Evolutionary conservation across 2,888 invertebrate genomes (phyloP).

Genomic region (Drosophila diplacantha): DNA sequence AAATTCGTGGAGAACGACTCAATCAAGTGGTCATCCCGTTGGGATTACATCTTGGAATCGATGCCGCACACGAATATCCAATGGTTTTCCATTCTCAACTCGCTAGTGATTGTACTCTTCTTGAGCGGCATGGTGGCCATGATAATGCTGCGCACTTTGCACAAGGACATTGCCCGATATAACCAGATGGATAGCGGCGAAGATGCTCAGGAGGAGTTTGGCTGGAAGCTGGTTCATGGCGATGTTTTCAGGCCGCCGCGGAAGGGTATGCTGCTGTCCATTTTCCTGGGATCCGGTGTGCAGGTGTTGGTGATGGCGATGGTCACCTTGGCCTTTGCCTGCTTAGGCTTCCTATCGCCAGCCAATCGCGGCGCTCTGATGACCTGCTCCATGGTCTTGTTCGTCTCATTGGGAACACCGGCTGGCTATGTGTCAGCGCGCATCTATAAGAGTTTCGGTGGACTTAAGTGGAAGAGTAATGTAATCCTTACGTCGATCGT

Average conservation of each 20-base stretch:
- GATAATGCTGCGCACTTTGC: constrained; percentile 97
- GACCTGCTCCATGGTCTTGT: constrained; percentile 98
- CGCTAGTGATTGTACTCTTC: constrained; percentile 96
- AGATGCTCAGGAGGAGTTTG: constrained; percentile 90
- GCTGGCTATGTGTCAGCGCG: constrained; percentile 98
- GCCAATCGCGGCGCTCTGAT: constrained; percentile 98
- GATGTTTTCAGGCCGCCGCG: constrained; percentile 98
- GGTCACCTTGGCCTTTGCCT: constrained; percentile 98
- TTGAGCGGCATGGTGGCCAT: constrained; percentile 99
- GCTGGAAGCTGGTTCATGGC: constrained; percentile 99
- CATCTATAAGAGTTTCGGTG: constrained; percentile 99
- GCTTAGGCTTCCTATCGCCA: constrained; percentile 98
- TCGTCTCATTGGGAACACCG: constrained; percentile 97
- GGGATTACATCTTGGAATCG: constrained; percentile 99
- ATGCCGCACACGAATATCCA: constrained; percentile 99
- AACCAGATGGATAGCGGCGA: constrained; percentile 95
- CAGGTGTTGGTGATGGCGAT: constrained; percentile 97
- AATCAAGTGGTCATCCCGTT: constrained; percentile 98
- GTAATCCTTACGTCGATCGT: constrained; percentile 97
- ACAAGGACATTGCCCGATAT: constrained; percentile 98
- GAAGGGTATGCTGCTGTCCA: constrained; percentile 96
- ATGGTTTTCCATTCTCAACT: constrained; percentile 99
- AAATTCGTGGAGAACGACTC: constrained; percentile 87
- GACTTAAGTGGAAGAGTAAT: constrained; percentile 99
- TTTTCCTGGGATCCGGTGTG: constrained; percentile 96